Evolutionary conservation across 2,113 vertebrate species (phyloP), one percentile per base, ranked within the genome.

Genomic region (Heteronetta atricapilla): DNA sequence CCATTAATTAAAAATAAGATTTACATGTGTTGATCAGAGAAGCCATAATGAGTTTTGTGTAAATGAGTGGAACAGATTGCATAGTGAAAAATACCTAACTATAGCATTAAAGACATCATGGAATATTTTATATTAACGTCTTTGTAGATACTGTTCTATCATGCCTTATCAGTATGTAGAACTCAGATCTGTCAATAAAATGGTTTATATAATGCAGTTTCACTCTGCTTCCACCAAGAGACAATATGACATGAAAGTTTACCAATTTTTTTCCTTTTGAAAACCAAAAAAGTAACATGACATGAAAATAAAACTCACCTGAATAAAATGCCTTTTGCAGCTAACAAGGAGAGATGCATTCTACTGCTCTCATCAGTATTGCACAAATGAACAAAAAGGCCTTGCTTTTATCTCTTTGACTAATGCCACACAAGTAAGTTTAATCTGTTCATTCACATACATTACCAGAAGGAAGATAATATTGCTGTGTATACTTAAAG

Each of bases 371-470:
- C 23, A 42, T 83, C 76, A 68, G 22, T 48, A 50, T 70, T 60
- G 56, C 17, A 73, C 14, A 81, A 81, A 91, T 26, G 48, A 91
- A 46, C 52, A 68, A 64, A 93, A 80, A 44, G 6, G 12, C 4
- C 34, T 64, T 59, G 59, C 64, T 89, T 95, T 93, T 90, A 44
- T 84, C 48, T 64, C 83, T 90, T 60, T 78, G 60, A 78, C 60
- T 93, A 88, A 92, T 87, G 40, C 13, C 16, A 28, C 34, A 59
- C 13, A 84, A 83, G 58, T 40, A 1, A 86, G 20, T 86, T 91
- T 78, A 78, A 95, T 64, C 66, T 20, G 44, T 60, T 90, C 10
- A 21, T 88, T 88, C 92, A 75, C 29, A 75, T 9, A 64, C 28
- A 22, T 68, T 88, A 53, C 33, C 33, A 72, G 53, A 86, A 88